A percentile compares a stretch with the other conserved stretches of the same genome.
phyloP scores from a whole-genome alignment of 1,140 invertebrate species.

The Leptinotarsa defecta region DNA sequence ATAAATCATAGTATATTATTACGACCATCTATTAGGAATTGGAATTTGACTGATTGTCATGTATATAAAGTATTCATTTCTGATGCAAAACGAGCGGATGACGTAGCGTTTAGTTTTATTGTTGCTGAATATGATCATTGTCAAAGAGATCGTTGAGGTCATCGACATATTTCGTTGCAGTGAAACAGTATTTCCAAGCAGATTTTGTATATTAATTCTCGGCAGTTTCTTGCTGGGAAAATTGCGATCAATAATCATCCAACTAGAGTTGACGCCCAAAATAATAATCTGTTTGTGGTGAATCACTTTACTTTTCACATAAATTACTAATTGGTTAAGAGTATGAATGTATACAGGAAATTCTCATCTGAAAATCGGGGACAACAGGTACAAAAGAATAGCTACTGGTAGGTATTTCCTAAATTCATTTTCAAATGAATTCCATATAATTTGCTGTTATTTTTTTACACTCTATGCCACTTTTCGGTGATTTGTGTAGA shows the following conservation, averaged over 20 bases:
- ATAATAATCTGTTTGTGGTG: too few species aligned
- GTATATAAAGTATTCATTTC: background rate
- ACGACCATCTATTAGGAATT: background rate
- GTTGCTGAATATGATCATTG: background rate
- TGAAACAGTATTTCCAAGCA: slow-evolving; percentile 1
- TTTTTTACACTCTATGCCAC: too few species aligned
- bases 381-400: too few species aligned
- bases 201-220: background rate
- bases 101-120: background rate
- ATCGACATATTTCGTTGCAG: background rate
- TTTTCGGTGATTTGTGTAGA: too few species aligned
- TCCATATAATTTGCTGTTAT: too few species aligned
- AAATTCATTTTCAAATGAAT: too few species aligned
- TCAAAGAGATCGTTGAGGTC: background rate
- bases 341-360: too few species aligned
- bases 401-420: too few species aligned
- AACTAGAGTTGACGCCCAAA: background rate
- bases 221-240: background rate
- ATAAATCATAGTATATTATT: background rate
- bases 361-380: too few species aligned
- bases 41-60: background rate
- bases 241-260: background rate
- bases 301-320: too few species aligned
- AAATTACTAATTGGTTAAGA: too few species aligned
- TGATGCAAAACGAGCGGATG: background rate